Conservation (phyloP, 1,140 invertebrate genomes). For the Phymorhynchus buccinoides region DNA sequence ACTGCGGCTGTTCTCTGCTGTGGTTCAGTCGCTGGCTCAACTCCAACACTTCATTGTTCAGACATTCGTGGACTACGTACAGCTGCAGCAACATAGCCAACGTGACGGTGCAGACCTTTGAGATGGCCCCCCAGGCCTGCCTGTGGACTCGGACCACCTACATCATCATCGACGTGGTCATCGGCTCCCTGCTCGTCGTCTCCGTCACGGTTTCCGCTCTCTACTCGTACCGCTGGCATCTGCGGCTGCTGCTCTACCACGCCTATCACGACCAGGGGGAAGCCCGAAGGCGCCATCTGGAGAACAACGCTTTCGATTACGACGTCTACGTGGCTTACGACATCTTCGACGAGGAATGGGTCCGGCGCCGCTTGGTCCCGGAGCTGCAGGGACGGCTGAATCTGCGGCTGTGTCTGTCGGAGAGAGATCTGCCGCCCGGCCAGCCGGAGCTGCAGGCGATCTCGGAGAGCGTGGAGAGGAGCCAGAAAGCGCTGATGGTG, state of each 20-base stretch:
- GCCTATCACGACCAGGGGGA: not conserved
- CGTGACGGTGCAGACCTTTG: not conserved
- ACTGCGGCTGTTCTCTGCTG: constrained; percentile 27
- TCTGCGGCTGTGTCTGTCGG: constrained; percentile 56
- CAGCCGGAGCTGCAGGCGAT: constrained; percentile 56
- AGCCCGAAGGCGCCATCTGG: not conserved
- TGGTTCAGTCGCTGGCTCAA: constrained; percentile 41
- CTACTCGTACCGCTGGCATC: not conserved
- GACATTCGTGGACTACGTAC: constrained; percentile 7
- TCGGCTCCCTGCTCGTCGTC: not conserved
- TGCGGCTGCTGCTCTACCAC: constrained; percentile 30
- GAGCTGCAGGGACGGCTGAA: constrained; percentile 28
- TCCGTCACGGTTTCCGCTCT: not conserved
- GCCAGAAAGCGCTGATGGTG: constrained; percentile 53
- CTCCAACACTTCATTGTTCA: not conserved
- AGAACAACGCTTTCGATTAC: constrained; percentile 34
- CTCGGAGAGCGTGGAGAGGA: constrained; percentile 51
- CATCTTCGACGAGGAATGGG: not conserved
- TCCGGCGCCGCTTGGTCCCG: not conserved
- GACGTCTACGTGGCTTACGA: constrained; percentile 45
- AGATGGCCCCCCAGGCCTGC: constrained; percentile 26
- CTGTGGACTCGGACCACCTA: not conserved
- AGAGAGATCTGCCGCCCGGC: constrained; percentile 59
- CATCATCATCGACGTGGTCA: not conserved
- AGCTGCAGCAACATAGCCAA: not conserved